Percentiles rank a stretch among this genome's conserved stretches.
Evolutionary conservation across 2,113 vertebrate species (phyloP).

Genomic region (Mesitornis unicolor): DNA sequence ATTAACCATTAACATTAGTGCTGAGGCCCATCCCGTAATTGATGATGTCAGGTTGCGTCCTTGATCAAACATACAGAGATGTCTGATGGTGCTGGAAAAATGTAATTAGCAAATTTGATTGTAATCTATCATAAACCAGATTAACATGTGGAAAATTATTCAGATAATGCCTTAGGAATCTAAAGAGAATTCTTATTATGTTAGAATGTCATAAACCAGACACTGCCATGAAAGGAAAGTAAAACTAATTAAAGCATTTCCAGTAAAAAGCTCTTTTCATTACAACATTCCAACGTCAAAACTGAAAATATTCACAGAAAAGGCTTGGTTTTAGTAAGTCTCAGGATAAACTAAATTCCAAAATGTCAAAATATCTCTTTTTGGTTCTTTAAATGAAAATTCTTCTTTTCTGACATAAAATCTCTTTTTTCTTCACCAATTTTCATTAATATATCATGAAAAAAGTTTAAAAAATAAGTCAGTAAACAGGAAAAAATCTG

Average conservation of each 20-base stretch:
- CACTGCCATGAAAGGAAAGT: not conserved
- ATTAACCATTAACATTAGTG: not conserved
- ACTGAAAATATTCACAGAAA: not conserved
- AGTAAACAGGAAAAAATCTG: not conserved
- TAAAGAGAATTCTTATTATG: not conserved
- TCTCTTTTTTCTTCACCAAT: not conserved
- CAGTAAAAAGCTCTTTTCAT: not conserved
- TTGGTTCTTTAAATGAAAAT: not conserved
- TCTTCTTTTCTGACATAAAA: not conserved
- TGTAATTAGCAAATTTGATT: slow-evolving; percentile 13
- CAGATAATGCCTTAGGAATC: not conserved
- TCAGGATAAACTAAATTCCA: not conserved
- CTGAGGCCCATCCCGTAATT: not conserved
- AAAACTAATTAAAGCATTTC: slow-evolving; percentile 5
- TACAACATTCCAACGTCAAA: not conserved
- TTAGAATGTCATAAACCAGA: not conserved
- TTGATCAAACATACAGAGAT: not conserved
- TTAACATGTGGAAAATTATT: not conserved
- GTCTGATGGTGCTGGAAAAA: not conserved
- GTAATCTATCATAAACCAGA: not conserved
- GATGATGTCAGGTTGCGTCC: not conserved
- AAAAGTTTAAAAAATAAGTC: not conserved
- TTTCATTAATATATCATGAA: not conserved
- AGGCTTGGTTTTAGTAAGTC: not conserved
- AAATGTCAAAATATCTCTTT: not conserved